Evolutionary conservation across 2,113 vertebrate species (phyloP), one percentile per base, ranked within the genome.

Genomic region (Xyrauchen texanus): DNA sequence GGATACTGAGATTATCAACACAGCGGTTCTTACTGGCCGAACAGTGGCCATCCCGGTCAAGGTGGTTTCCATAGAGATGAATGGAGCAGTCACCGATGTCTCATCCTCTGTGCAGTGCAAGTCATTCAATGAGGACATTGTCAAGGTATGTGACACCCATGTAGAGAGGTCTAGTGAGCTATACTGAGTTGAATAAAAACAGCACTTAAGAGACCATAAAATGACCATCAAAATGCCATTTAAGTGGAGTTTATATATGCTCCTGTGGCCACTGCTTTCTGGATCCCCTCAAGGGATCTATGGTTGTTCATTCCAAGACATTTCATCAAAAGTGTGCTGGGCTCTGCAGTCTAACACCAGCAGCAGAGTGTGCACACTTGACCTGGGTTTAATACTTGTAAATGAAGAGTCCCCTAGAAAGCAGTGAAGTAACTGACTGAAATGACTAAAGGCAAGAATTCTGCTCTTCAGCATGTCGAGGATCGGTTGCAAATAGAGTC

Each of bases 1-100:
- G 98, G 97, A 99, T 88, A 98, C 96, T 0, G 98, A 99, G 86
- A 98, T 99, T 81, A 98, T 99, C 92, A 99, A 99, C 88, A 99
- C 97, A 0, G 98, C 98, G 83, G 95, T 99, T 85, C 92, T 99
- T 87, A 99, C 98, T 0, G 98, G 98, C 42, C 90, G 96, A 79
- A 98, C 97, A 0, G 97, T 99, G 76, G 96, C 98, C 89, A 97
- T 99, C 51, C 98, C 98, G 0, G 95, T 99, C 81, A 99, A 98
- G 87, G 97, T 99, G 89, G 94, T 99, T 0, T 97, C 97, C 87
- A 95, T 99, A 0, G 98, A 99, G 90, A 93, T 96, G 86, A 96
- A 93, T 0, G 98, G 98, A 0, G 82, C 80, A 0, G 90, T 98
- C 13, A 93, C 95, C 0, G 98, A 99, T 0, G 90, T 99, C 80